Evolutionary conservation across 1,140 invertebrate species (phyloP).

Genomic region (Daktulosphaira vitifoliae): DNA sequence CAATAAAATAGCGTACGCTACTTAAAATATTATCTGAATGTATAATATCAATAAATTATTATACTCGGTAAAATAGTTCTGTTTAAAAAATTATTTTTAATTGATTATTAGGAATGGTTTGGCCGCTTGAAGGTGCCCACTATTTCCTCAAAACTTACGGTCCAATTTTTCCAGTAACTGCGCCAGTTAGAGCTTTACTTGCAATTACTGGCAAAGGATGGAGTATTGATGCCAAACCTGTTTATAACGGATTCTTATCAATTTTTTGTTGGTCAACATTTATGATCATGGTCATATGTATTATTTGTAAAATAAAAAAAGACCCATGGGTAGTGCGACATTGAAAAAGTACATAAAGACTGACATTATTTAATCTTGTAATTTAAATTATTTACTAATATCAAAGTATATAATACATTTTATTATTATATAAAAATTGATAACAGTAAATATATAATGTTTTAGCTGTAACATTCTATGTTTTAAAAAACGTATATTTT

Average conservation of each 20-base stretch:
- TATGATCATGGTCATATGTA: conserved; percentile 41
- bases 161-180: conserved; percentile 36
- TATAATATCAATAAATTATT: too few relatives aligned
- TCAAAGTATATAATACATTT: too few relatives aligned
- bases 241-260: conserved; percentile 50
- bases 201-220: conserved; percentile 37
- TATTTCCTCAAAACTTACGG: conserved; percentile 31
- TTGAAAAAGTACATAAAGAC: background rate
- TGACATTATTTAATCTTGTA: background rate
- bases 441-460: too few relatives aligned
- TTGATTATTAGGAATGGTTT: conserved; percentile 35
- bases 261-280: conserved; percentile 48
- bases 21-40: too few relatives aligned
- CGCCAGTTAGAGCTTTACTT: conserved; percentile 35
- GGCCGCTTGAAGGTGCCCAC: conserved; percentile 37
- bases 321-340: conserved; percentile 26
- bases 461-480: too few relatives aligned
- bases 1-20: too few relatives aligned
- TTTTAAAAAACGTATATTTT: too few relatives aligned
- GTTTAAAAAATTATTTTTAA: background rate
- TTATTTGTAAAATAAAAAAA: conserved; percentile 30
- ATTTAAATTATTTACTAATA: too few relatives aligned
- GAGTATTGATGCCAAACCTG: conserved; percentile 44
- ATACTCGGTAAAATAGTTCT: too few relatives aligned
- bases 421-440: too few relatives aligned